Evolutionary conservation across 2,888 invertebrate genomes (phyloP), one percentile per base, ranked within the genome.

Genomic region (Drosophila buzzatii): DNA sequence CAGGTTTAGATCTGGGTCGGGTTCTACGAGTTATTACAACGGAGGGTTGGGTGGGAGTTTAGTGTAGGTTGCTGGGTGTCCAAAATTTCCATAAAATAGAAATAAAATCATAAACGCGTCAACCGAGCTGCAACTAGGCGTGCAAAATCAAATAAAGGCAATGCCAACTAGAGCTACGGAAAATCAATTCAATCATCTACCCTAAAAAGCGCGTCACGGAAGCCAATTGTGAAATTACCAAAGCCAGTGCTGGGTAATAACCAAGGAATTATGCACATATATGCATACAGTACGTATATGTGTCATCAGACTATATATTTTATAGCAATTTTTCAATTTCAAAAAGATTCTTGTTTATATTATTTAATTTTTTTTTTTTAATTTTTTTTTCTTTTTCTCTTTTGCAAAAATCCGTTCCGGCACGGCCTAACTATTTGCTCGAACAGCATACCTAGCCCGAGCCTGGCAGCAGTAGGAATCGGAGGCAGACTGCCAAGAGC

Each of bases 141-240:
- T 77, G 77, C 77, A 79, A 65, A 79, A 64, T 53, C 7, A 23
- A 10, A 61, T 20, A 53, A 20, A 23, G 37, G 16, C 59, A 35
- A 35, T 42, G 58, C 51, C 55, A 72, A 56, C 56, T 66, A 73
- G 39, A 42, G 16, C 55, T 53, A 70, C 65, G 41, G 31, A 47
- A 57, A 57, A 59, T 44, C 51, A 42, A 44, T 53, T 51, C 53
- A 62, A 55, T 41, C 51, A 33, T 52, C 73, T 69, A 76, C 9
- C 63, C 60, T 78, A 70, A 63, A 65, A 75, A 72, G 81, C 88
- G 85, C 81, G 70, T 57, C 79, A 64, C 89, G 84, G 82, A 87
- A 85, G 81, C 81, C 81, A 85, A 79, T 67, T 56, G 59, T 49
- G 49, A 49, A 8, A 37, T 70, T 70, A 27, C 39, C 59, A 49